Conservation (phyloP, 2,113 vertebrate species). For the Anser cygnoides region DNA sequence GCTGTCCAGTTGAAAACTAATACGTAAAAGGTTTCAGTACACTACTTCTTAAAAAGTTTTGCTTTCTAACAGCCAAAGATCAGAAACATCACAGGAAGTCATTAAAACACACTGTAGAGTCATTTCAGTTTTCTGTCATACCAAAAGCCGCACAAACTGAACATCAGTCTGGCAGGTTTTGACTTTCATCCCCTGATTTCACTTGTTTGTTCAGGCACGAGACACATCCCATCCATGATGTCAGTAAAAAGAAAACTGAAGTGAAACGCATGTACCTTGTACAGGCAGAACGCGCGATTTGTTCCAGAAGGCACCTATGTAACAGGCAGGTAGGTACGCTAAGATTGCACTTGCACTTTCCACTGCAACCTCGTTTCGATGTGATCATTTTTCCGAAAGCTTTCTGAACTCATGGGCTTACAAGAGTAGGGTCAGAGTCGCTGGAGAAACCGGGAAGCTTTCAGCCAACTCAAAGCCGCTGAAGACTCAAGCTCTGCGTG, state of each 20-base stretch:
- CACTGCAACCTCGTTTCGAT: background rate
- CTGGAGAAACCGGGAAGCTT: background rate
- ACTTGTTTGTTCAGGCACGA: background rate
- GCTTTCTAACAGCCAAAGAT: background rate
- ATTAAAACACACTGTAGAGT: background rate
- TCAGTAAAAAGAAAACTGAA: background rate
- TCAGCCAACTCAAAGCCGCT: background rate
- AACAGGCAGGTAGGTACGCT: background rate
- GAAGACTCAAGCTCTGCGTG: background rate
- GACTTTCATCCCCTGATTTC: background rate
- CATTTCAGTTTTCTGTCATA: background rate
- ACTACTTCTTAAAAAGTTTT: background rate
- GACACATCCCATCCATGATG: background rate
- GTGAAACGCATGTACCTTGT: background rate
- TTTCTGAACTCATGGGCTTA: background rate
- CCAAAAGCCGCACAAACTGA: background rate
- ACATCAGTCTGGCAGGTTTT: background rate
- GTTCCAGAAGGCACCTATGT: background rate
- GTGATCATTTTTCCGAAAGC: background rate
- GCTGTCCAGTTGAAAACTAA: background rate
- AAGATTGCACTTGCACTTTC: background rate
- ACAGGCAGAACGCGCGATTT: background rate
- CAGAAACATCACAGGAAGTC: background rate
- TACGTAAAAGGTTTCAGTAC: background rate
- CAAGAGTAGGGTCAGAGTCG: background rate